Base-by-base conservation (phyloP, 2,888 invertebrate species). In the Polydrusus cervinus region DNA sequence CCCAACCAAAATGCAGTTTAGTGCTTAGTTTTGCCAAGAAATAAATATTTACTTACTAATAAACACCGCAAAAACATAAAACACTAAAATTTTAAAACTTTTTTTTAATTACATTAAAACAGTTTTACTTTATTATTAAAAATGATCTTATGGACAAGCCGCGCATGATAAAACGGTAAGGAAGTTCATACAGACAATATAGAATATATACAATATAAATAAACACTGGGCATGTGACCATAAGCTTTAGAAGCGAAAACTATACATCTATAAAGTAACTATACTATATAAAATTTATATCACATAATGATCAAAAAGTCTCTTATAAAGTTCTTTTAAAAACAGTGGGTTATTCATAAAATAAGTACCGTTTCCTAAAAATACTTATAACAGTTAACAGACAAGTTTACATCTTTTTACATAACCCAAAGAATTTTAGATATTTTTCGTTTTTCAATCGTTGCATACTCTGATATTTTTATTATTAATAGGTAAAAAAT, bases 381-480 rank as follows among this genome's bases (percentile, higher is more conserved):
- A 3, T 38, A 11, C 57, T 18, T 40, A 34, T 30, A 60, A 60
- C 18, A 38, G 34, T 34, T 53, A 53, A 53, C 25, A 60, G 2
- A 53, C n/a, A 25, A 60, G 11, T 38, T 18, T 16, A 9, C 30
- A 25, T 53, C 8, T n/a, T 30, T 30, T 7, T 25, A 30, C 25
- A 53, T 25, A 53, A 53, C 53, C 9, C 53, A 60, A 60, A 18
- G 34, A 57, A 0, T 18, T 57, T 57, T 57, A 60, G 16, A 57
- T 57, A 57, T 16, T 60, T 38, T 60, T 60, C 38, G 38, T 60
- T 60, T 60, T 38, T 40, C 16, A 60, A 60, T 60, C 57, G 57
- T 60, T 60, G 57, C 57, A 60, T 38, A 60, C 38, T 60, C 38
- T 18, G 38, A 60, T 38, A 60, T 38, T 60, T 55, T 14, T 55